Evolutionary conservation across 2,797 vertebrate species (phyloP).

Genomic region (Dryobates pubescens): DNA sequence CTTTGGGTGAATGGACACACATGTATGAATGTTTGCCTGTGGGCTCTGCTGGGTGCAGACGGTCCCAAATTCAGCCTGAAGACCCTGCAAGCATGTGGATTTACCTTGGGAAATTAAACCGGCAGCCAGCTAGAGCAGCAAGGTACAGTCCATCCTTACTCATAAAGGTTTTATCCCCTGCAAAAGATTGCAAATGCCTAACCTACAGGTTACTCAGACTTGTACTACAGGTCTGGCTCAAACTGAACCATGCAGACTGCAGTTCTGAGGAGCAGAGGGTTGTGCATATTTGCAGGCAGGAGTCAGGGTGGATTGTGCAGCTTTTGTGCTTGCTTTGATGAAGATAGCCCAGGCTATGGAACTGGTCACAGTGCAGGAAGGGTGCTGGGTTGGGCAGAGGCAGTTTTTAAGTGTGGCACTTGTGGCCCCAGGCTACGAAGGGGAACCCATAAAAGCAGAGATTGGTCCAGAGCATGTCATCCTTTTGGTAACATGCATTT

Average conservation of each 20-base stretch:
- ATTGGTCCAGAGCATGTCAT: not conserved
- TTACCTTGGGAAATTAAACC: not conserved
- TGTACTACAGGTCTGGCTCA: not conserved
- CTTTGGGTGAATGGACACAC: not conserved
- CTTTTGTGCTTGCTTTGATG: not conserved
- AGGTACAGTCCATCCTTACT: not conserved
- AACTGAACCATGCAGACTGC: not conserved
- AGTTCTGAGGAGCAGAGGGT: not conserved
- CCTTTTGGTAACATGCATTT: not conserved
- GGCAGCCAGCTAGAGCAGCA: not conserved
- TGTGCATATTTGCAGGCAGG: not conserved
- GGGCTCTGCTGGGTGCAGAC: not conserved
- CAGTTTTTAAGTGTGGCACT: not conserved
- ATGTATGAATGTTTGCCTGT: not conserved
- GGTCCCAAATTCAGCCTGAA: not conserved
- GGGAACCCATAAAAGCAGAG: not conserved
- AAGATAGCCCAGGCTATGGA: not conserved
- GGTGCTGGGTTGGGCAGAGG: not conserved
- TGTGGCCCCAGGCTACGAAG: not conserved
- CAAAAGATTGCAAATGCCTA: not conserved
- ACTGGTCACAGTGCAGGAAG: not conserved
- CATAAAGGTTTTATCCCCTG: accelerated
- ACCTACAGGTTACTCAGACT: not conserved
- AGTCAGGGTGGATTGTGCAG: not conserved
- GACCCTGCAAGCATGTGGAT: not conserved